A percentile compares a stretch with the other conserved stretches of the same genome.
phyloP scores from a whole-genome alignment of 1,140 invertebrate species.

The Drosophila equinoxialis region DNA sequence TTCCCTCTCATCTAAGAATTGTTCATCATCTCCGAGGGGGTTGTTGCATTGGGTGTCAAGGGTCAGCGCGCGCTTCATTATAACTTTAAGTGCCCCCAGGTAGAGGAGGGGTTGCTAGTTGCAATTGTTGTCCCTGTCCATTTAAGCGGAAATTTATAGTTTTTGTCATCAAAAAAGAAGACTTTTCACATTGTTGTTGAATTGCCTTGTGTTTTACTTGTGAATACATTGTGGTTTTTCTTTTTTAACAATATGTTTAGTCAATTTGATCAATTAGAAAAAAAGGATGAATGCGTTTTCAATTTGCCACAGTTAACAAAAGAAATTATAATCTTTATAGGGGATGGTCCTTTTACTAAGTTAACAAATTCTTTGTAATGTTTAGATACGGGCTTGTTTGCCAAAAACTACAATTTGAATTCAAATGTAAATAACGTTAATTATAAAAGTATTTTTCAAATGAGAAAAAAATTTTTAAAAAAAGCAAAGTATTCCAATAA shows the following conservation, averaged over 20 bases:
- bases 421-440: too few relatives aligned
- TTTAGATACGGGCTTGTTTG: too few relatives aligned
- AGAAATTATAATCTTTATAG: too few relatives aligned
- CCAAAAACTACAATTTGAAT: too few relatives aligned
- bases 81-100: not conserved
- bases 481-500: too few relatives aligned
- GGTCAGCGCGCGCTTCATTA: constrained; percentile 51
- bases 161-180: constrained; percentile 6
- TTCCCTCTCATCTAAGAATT: not conserved
- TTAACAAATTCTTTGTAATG: too few relatives aligned
- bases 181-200: not conserved
- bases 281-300: not conserved
- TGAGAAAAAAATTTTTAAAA: too few relatives aligned
- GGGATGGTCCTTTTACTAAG: too few relatives aligned
- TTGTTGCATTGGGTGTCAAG: constrained; percentile 47
- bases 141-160: constrained; percentile 13
- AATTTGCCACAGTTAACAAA: not conserved
- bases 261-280: not conserved
- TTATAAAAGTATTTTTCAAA: too few relatives aligned
- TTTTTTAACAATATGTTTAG: not conserved
- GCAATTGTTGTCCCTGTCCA: constrained; percentile 22
- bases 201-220: not conserved
- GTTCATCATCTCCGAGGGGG: constrained; percentile 2
- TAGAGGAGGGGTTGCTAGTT: constrained; percentile 25
- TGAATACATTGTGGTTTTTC: not conserved